Base-by-base conservation (phyloP, 2,797 vertebrate genomes). In the Brachyrhaphis roseni region DNA sequence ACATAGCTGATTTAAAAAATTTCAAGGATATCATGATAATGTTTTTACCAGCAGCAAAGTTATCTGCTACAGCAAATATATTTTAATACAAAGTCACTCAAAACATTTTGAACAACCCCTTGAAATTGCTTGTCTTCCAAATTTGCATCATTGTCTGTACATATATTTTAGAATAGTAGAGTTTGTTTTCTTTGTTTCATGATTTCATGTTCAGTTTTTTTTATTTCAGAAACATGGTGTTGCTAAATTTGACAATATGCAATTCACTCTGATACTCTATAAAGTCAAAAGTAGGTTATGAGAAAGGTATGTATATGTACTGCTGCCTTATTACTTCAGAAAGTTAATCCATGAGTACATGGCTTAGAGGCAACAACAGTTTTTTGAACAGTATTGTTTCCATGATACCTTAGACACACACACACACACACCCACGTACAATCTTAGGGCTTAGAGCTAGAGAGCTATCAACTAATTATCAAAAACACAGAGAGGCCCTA, bases 391-490 rank as follows among this genome's bases (percentile, higher is more conserved):
- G 74, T 90, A 82, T 89, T 91, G 88, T 92, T 94, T 87, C 87
- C 84, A 81, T 75, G 83, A 85, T 93, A 90, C 74, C 78, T 86
- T 55, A 86, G 62, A 86, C 87, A 74, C 81, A 80, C 81, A 84
- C 80, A 82, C 80, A 68, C 82, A 73, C 74, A 82, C 72, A 80
- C 78, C 95, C 92, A 94, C 34, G 85, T 88, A 90, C 92, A 91
- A 96, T 97, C 95, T 91, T 91, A 94, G 92, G 93, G 94, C 94
- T 96, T 96, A 95, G 88, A 94, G 93, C 91, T 94, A 95, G 95
- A 95, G 97, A 96, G 94, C 96, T 95, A 96, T 96, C 95, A 97
- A 95, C 96, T 98, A 97, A 98, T 97, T 98, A 97, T 95, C 91
- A 96, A 96, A 96, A 94, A 96, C 92, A 95, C 93, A 96, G 94